Evolutionary conservation across 35 echinoderm and acorn worm genomes (phyloP).

Genomic region (Amphiura filiformis): DNA sequence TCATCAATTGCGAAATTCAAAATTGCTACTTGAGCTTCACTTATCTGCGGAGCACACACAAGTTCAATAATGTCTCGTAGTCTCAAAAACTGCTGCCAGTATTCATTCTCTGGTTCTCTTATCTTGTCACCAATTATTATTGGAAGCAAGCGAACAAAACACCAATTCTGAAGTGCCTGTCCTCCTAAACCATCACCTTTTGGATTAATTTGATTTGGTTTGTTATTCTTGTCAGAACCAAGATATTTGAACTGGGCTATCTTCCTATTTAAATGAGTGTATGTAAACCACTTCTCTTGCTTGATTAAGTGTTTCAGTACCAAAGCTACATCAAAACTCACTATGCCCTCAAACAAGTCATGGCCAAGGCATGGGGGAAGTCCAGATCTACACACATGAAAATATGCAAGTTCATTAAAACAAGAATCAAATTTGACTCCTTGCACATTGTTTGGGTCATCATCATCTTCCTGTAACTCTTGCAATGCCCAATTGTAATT

Average conservation of each 20-base stretch:
- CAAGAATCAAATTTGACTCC: conserved; percentile 57
- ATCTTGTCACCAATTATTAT: conserved; percentile 41
- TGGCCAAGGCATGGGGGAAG: conserved; percentile 71
- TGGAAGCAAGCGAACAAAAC: conserved; percentile 43
- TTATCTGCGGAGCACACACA: conserved; percentile 47
- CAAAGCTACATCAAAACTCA: conserved; percentile 54
- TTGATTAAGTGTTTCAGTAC: conserved; percentile 45
- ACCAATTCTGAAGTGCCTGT: conserved; percentile 75
- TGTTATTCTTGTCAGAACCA: conserved; percentile 38
- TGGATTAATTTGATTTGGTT: conserved; percentile 40
- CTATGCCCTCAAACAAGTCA: conserved; percentile 76
- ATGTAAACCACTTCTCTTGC: conserved; percentile 52
- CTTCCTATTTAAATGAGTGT: conserved; percentile 34
- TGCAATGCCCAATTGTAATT: conserved; percentile 10
- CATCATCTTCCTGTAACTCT: not conserved
- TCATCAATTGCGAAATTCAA: conserved; percentile 41
- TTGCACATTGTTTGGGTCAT: not conserved
- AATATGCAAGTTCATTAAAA: conserved; percentile 56
- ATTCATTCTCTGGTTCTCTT: conserved; percentile 2
- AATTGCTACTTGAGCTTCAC: conserved; percentile 16
- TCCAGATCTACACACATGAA: conserved; percentile 72
- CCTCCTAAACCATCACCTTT: conserved; percentile 51
- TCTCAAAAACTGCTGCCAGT: conserved; percentile 37
- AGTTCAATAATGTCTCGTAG: conserved; percentile 40
- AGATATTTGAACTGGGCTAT: conserved; percentile 42